Percentiles rank a stretch among this genome's conserved stretches.
Evolutionary conservation across 2,797 vertebrate genomes (phyloP).

Genomic region (Eulemur mongoz): DNA sequence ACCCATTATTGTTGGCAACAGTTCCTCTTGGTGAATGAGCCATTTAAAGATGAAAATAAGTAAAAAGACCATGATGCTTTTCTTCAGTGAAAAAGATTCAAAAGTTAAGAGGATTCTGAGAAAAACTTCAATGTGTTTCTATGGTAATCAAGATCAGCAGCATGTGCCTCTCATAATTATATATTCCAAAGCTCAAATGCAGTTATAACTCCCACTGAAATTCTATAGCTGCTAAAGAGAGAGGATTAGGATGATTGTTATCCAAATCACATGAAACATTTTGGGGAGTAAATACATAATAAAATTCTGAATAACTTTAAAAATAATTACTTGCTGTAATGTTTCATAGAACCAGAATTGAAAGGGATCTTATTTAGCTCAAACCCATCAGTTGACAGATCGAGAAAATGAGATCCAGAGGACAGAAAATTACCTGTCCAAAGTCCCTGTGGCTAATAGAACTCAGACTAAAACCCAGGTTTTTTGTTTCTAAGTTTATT

Average conservation of each 20-base stretch:
- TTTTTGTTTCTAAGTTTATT: background rate
- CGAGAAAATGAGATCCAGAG: background rate
- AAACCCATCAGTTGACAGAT: background rate
- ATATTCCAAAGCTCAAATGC: conserved; percentile 39
- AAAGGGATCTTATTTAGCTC: background rate
- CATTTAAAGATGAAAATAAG: conserved; percentile 44
- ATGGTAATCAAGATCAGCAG: conserved; percentile 40
- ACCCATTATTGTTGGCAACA: conserved; percentile 19
- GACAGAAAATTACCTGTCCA: background rate
- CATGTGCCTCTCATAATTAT: background rate
- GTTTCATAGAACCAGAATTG: background rate
- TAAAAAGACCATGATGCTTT: background rate
- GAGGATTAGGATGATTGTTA: conserved; percentile 33
- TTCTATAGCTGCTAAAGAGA: conserved; percentile 44
- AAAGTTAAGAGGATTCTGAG: background rate
- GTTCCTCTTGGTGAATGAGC: conserved; percentile 17
- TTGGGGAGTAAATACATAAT: background rate
- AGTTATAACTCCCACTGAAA: conserved; percentile 31
- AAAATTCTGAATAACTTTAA: conserved; percentile 41
- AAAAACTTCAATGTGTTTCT: conserved; percentile 31
- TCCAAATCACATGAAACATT: conserved; percentile 4
- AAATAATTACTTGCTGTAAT: background rate
- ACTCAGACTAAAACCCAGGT: background rate
- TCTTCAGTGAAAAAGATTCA: conserved; percentile 18
- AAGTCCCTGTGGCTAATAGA: background rate